Conservation (phyloP, 2,888 invertebrate genomes). For the Cephalotes varians region DNA sequence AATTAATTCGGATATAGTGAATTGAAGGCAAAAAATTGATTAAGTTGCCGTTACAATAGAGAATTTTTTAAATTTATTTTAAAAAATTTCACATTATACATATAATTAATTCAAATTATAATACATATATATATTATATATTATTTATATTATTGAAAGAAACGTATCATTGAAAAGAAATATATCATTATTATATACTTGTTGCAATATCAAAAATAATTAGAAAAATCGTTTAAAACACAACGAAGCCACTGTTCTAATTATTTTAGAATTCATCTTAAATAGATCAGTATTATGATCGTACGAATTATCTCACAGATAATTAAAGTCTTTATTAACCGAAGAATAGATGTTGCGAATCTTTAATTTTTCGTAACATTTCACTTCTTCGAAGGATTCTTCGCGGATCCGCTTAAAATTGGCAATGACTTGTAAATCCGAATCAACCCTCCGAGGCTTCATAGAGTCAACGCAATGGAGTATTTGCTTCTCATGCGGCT, state of each 20-base stretch:
- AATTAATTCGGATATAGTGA: neutral
- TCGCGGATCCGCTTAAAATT: neutral
- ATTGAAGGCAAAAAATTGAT: neutral
- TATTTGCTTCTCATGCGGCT: neutral
- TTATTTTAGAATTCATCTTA: no score
- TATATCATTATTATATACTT: neutral
- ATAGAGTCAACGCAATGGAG: constrained; percentile 4
- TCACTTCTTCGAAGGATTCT: neutral
- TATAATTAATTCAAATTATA: neutral
- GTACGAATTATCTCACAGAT: neutral
- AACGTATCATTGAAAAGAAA: neutral
- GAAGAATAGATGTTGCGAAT: constrained; percentile 1
- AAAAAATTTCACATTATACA: neutral
- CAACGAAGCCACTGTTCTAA: neutral
- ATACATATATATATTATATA: neutral
- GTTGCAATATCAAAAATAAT: neutral
- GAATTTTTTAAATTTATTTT: neutral
- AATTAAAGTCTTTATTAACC: neutral
- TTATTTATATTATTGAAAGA: neutral
- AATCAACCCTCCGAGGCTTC: constrained; percentile 27
- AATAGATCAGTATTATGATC: neutral
- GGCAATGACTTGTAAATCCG: constrained; percentile 8
- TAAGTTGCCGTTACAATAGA: neutral
- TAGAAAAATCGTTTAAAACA: neutral
- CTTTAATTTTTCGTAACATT: constrained; percentile 13